Evolutionary conservation across 1,140 invertebrate species (phyloP).

Genomic region (Heliconius hewitsoni): DNA sequence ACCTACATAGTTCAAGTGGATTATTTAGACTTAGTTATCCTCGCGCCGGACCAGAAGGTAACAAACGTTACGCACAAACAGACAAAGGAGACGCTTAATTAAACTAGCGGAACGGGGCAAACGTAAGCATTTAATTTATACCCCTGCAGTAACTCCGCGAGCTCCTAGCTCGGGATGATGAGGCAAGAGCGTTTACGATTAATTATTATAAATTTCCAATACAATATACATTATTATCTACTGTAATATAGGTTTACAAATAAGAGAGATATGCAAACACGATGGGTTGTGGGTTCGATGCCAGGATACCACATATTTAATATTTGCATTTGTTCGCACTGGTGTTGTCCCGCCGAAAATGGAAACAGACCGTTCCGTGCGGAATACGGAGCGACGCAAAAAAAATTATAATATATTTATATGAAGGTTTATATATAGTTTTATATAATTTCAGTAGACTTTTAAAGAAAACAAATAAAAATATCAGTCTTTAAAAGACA

Average conservation of each 20-base stretch:
- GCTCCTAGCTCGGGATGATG: conserved; percentile 53
- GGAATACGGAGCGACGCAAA: too few relatives aligned
- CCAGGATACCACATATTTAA: too few relatives aligned
- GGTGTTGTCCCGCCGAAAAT: too few relatives aligned
- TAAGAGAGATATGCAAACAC: too few relatives aligned
- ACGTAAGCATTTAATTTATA: conserved; percentile 81
- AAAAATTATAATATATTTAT: not conserved
- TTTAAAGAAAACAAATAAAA: too few relatives aligned
- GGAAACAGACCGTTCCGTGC: too few relatives aligned
- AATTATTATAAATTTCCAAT: conserved; percentile 7
- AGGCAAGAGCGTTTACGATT: conserved; percentile 38
- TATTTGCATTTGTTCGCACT: too few relatives aligned
- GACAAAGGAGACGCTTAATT: conserved; percentile 79
- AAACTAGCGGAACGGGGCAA: conserved; percentile 77
- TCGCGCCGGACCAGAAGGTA: conserved; percentile 49
- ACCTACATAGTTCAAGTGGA: conserved; percentile 8
- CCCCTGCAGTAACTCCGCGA: conserved; percentile 78
- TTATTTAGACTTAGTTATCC: conserved; percentile 17
- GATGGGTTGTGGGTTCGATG: too few relatives aligned
- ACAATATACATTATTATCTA: not conserved
- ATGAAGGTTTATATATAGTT: not conserved
- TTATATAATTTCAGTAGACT: too few relatives aligned
- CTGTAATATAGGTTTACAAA: too few relatives aligned
- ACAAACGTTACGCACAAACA: conserved; percentile 73
- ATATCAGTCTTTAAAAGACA: too few relatives aligned